Conservation (phyloP, 2,797 vertebrate species). For the Chelon labrosus region DNA sequence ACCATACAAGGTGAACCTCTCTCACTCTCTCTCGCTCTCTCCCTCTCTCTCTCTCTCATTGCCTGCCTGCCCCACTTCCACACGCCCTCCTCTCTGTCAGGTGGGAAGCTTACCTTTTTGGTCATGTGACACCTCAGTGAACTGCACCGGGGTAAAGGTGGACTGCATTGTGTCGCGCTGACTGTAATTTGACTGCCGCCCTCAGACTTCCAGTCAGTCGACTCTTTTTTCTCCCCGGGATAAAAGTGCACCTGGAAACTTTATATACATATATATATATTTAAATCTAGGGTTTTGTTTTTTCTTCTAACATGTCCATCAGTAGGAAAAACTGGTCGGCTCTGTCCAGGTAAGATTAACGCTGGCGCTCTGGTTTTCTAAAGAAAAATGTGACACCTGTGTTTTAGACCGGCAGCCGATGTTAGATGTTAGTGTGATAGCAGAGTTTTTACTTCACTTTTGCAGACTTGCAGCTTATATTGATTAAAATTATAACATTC, state of each 20-base stretch:
- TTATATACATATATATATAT: not conserved
- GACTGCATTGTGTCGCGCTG: constrained; percentile 63
- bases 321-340: constrained; percentile 93
- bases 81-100: constrained; percentile 34
- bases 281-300: not conserved
- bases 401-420: not conserved
- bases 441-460: not conserved
- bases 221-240: constrained; percentile 13
- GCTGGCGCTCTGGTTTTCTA: not conserved
- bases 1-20: constrained; percentile 57
- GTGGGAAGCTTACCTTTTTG: constrained; percentile 63
- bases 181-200: constrained; percentile 51
- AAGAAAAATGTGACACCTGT: constrained; percentile 10
- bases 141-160: constrained; percentile 88
- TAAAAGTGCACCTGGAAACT: constrained; percentile 19
- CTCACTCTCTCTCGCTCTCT: constrained; percentile 1
- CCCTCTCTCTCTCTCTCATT: constrained; percentile 13
- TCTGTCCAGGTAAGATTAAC: constrained; percentile 90
- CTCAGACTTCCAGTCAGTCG: constrained; percentile 24
- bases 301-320: constrained; percentile 82
- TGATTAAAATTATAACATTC: not conserved
- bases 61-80: no score
- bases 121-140: constrained; percentile 86
- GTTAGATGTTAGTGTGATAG: not conserved
- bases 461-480: not conserved